Conservation (phyloP, 2,888 invertebrate genomes). For the Danaus chrysippus region DNA sequence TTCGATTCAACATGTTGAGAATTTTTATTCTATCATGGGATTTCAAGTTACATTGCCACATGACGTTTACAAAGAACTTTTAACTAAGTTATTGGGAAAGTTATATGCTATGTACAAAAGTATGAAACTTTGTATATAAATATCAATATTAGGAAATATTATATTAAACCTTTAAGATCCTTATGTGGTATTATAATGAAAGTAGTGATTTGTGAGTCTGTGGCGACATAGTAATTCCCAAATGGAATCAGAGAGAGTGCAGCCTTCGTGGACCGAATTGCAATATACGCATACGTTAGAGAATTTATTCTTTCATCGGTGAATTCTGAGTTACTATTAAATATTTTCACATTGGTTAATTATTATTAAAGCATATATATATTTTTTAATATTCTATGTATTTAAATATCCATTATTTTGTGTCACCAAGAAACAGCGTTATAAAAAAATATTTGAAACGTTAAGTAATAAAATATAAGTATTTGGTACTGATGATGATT, state of each 20-base stretch:
- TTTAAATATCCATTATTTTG: no score
- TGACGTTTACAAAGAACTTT: conserved; percentile 28
- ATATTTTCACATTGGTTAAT: neutral
- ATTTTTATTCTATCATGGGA: conserved; percentile 75
- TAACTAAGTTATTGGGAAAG: conserved; percentile 4
- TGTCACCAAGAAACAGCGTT: no score
- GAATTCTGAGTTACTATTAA: neutral
- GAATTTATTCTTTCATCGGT: conserved; percentile 51
- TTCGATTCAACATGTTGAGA: conserved; percentile 66
- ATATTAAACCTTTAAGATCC: conserved; percentile 10
- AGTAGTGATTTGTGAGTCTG: conserved; percentile 73
- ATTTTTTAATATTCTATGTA: no score
- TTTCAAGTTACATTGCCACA: conserved; percentile 68
- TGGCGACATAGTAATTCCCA: conserved; percentile 73
- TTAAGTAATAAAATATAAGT: no score
- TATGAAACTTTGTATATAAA: neutral
- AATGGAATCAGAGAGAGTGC: conserved; percentile 77
- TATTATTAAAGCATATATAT: no score
- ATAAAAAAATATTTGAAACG: no score
- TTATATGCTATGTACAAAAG: conserved; percentile 1
- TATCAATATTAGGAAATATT: neutral
- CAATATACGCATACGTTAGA: conserved; percentile 69
- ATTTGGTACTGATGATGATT: no score
- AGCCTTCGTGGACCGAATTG: conserved; percentile 65
- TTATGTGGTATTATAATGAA: conserved; percentile 52